phyloP scores from a whole-genome alignment of 2,888 invertebrate genomes.

The Plagodis pulveraria region DNA sequence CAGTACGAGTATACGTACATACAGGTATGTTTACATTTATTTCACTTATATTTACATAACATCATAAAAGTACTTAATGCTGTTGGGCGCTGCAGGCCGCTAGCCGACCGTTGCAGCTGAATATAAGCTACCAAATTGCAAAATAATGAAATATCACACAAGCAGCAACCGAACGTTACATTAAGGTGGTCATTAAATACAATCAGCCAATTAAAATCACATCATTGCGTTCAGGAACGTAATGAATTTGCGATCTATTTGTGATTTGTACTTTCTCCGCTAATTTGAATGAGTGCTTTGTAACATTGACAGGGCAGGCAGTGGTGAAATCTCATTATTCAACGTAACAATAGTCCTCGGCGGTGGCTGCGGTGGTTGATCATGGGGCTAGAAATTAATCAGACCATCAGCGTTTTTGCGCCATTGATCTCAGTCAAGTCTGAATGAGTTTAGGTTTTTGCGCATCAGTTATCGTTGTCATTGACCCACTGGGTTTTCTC shows the following conservation, averaged over 20 bases:
- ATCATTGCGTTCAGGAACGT: constrained; percentile 48
- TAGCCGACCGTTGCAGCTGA: too few species aligned
- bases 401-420: constrained; percentile 54
- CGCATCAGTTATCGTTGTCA: constrained; percentile 53
- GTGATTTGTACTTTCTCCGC: constrained; percentile 55
- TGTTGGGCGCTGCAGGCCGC: too few species aligned
- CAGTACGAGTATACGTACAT: too few species aligned
- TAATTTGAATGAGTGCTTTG: constrained; percentile 42
- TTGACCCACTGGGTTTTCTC: constrained; percentile 72
- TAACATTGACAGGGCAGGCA: constrained; percentile 16
- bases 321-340: constrained; percentile 45
- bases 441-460: constrained; percentile 57
- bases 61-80: too few species aligned
- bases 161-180: constrained; percentile 30
- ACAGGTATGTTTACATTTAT: too few species aligned
- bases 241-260: constrained; percentile 46
- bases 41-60: too few species aligned
- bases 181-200: constrained; percentile 43
- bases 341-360: constrained; percentile 45
- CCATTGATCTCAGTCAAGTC: constrained; percentile 50
- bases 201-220: constrained; percentile 59
- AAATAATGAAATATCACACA: constrained; percentile 35
- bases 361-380: constrained; percentile 35
- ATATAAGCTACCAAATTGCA: constrained; percentile 29
- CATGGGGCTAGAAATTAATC: constrained; percentile 46